A percentile compares a stretch with the other conserved stretches of the same genome.
phyloP scores from a whole-genome alignment of 2,113 vertebrate genomes.

The Aspidoscelis tigris region DNA sequence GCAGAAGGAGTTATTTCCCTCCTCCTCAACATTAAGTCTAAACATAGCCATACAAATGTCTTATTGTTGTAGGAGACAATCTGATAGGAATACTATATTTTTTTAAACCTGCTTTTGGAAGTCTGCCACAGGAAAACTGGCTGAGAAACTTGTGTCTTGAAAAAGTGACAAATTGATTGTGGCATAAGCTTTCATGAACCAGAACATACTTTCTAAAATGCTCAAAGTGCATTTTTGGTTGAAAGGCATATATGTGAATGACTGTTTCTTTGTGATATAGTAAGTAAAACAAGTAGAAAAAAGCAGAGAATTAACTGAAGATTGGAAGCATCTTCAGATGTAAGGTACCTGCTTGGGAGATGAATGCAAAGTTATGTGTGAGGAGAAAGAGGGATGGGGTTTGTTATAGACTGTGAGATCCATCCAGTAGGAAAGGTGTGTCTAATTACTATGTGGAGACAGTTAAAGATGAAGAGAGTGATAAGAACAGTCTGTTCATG shows the following conservation, averaged over 20 bases:
- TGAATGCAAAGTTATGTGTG: background rate
- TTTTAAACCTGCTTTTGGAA: no score
- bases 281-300: background rate
- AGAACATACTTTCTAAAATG: background rate
- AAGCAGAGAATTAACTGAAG: background rate
- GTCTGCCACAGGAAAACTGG: background rate
- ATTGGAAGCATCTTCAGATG: background rate
- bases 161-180: background rate
- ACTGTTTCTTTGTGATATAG: background rate
- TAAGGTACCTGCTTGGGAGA: background rate
- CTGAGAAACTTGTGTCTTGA: background rate
- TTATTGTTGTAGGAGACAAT: background rate
- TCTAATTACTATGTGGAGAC: slow-evolving; percentile 1
- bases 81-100: background rate
- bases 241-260: background rate
- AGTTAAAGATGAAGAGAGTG: background rate
- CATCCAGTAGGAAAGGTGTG: background rate
- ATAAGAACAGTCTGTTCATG: background rate
- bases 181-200: background rate
- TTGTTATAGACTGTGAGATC: background rate
- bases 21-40: background rate
- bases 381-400: no score
- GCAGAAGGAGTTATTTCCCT: background rate
- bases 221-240: background rate
- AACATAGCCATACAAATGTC: background rate